phyloP scores from a whole-genome alignment of 2,888 invertebrate species.

The Fissipunctia ypsillon region DNA sequence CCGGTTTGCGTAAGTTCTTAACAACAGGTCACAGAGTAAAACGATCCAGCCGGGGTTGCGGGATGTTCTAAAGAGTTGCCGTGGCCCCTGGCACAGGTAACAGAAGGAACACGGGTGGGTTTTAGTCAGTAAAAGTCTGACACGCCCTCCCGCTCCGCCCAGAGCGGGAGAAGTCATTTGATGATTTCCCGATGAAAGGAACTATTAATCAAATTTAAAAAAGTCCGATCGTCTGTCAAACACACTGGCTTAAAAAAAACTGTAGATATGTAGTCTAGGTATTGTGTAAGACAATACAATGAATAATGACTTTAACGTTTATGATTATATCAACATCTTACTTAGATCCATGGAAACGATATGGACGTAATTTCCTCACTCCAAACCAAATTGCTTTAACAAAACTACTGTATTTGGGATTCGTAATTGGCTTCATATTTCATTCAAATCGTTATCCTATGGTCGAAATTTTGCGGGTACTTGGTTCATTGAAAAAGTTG shows the following conservation, averaged over 20 bases:
- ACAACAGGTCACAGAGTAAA: neutral
- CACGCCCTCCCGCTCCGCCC: too few species aligned
- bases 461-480: neutral
- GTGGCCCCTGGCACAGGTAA: too few species aligned
- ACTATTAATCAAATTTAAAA: neutral
- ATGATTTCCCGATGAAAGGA: too few species aligned
- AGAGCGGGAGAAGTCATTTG: too few species aligned
- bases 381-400: neutral
- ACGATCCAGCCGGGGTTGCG: too few species aligned
- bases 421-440: neutral
- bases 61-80: too few species aligned
- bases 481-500: neutral
- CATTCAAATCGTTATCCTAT: neutral
- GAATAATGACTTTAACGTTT: neutral
- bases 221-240: neutral
- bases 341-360: neutral
- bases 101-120: too few species aligned
- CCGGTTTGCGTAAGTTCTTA: neutral
- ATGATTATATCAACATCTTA: neutral
- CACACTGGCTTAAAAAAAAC: neutral
- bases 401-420: neutral
- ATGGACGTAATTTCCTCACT: neutral
- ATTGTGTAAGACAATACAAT: conserved; percentile 3
- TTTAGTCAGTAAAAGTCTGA: too few species aligned
- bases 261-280: neutral